Percentiles rank a stretch among this genome's conserved stretches.
phyloP scores from a whole-genome alignment of 2,888 invertebrate genomes.

The Brachycybe producta region DNA sequence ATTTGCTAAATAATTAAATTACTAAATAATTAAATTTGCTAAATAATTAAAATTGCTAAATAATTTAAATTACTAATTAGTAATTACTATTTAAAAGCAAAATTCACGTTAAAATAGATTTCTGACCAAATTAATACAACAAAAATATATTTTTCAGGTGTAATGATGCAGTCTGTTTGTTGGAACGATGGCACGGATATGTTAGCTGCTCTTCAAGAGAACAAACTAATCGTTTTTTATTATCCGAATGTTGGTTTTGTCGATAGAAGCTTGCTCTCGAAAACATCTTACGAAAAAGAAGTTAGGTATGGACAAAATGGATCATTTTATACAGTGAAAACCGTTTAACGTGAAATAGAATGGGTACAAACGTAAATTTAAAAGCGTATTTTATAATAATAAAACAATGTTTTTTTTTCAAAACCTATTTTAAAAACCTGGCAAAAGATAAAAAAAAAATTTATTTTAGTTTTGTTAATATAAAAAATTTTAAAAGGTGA shows the following conservation, averaged over 20 bases:
- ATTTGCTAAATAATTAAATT: too few species aligned
- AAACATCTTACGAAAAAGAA: slow-evolving; percentile 41
- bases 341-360: too few species aligned
- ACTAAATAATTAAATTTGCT: too few species aligned
- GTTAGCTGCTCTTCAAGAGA: slow-evolving; percentile 62
- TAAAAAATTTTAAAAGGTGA: slow-evolving; percentile 6
- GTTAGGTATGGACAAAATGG: slow-evolving; percentile 30
- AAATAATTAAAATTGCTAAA: too few species aligned
- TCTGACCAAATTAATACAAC: too few species aligned
- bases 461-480: slow-evolving; percentile 5
- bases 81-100: too few species aligned
- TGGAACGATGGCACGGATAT: slow-evolving; percentile 69
- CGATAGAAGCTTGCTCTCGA: slow-evolving; percentile 53
- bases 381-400: too few species aligned
- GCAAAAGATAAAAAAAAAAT: not conserved
- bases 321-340: too few species aligned
- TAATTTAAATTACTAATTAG: too few species aligned
- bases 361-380: too few species aligned
- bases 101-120: too few species aligned
- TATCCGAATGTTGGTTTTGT: slow-evolving; percentile 59
- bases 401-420: too few species aligned
- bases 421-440: not conserved
- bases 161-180: slow-evolving; percentile 48
- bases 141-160: slow-evolving; percentile 39
- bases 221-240: slow-evolving; percentile 66